These are phyloP conservation scores for Sipha flava DNA, from an alignment of 1,140 invertebrate species.

Conservation along the genomic window DNA sequence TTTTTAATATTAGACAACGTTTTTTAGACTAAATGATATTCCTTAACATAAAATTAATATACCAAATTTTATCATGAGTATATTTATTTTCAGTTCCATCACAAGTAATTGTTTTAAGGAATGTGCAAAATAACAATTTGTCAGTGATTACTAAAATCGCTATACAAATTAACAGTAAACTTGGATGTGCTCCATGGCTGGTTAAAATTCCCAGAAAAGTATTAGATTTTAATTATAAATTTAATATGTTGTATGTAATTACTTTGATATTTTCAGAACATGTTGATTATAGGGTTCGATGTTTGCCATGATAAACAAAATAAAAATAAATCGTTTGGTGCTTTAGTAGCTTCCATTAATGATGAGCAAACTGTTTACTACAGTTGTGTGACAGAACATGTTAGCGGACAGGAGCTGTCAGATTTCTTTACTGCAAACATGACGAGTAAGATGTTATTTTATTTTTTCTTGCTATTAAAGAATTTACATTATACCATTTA, in stretches of 20 bases:
- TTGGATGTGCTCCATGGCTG: conserved; percentile 78
- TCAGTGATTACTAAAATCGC: conserved; percentile 77
- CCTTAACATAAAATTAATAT: too few relatives aligned
- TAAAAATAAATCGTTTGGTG: conserved; percentile 56
- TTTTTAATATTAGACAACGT: too few relatives aligned
- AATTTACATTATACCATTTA: too few relatives aligned
- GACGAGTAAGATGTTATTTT: background rate
- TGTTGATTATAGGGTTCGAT: conserved; percentile 82
- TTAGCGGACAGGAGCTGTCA: conserved; percentile 60
- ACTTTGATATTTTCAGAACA: conserved; percentile 38
- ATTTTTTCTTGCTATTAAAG: too few relatives aligned
- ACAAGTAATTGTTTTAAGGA: conserved; percentile 61
- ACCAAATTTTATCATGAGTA: background rate
- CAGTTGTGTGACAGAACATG: conserved; percentile 59
- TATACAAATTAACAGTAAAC: conserved; percentile 79
- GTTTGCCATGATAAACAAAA: conserved; percentile 67
- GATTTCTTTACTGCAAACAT: conserved; percentile 46
- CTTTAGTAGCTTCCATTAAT: conserved; percentile 69
- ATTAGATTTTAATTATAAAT: background rate
- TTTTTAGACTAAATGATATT: too few relatives aligned
- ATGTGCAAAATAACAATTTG: conserved; percentile 49
- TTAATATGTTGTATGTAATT: background rate
- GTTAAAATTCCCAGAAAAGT: conserved; percentile 56
- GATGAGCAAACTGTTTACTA: conserved; percentile 55
- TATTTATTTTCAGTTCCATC: conserved; percentile 48